These are phyloP conservation scores for Hippocampus abdominalis DNA, from an alignment of 2,113 vertebrate species.

Conservation along the genomic window DNA sequence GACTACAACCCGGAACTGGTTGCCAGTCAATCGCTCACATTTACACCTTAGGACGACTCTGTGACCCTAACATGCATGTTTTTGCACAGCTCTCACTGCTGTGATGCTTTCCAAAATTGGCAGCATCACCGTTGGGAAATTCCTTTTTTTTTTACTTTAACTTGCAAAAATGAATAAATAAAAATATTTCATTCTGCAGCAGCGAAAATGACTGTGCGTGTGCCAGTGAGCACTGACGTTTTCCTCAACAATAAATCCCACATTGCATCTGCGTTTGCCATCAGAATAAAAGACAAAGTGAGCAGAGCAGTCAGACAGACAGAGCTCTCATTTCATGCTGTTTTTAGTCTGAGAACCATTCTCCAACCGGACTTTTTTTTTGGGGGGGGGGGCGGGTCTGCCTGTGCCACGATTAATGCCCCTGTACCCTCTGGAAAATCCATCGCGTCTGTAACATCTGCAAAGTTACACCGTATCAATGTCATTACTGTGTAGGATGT, in stretches of 20 bases:
- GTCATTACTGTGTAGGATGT: constrained; percentile 51
- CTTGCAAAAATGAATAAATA: no score
- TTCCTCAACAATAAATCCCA: constrained; percentile 37
- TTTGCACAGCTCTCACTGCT: no score
- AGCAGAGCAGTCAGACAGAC: constrained; percentile 48
- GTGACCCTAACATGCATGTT: no score
- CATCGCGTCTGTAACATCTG: constrained; percentile 52
- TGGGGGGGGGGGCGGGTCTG: background rate
- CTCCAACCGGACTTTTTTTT: constrained; percentile 16
- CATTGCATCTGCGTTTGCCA: constrained; percentile 59
- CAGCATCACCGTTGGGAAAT: no score
- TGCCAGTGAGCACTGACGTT: constrained; percentile 27
- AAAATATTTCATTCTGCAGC: no score
- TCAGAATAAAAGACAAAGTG: constrained; percentile 32
- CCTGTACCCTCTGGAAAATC: constrained; percentile 47
- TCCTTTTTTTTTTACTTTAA: no score
- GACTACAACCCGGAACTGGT: no score
- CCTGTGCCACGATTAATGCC: constrained; percentile 17
- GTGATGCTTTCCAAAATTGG: no score
- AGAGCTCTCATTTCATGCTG: constrained; percentile 55
- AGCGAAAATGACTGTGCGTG: constrained; percentile 21
- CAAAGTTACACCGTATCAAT: constrained; percentile 47
- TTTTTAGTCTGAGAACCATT: constrained; percentile 47
- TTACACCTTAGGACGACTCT: no score
- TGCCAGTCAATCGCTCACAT: no score